These are phyloP conservation scores for Azorinus chamasolen DNA, from an alignment of 2,888 invertebrate species.

Conservation along the genomic window DNA sequence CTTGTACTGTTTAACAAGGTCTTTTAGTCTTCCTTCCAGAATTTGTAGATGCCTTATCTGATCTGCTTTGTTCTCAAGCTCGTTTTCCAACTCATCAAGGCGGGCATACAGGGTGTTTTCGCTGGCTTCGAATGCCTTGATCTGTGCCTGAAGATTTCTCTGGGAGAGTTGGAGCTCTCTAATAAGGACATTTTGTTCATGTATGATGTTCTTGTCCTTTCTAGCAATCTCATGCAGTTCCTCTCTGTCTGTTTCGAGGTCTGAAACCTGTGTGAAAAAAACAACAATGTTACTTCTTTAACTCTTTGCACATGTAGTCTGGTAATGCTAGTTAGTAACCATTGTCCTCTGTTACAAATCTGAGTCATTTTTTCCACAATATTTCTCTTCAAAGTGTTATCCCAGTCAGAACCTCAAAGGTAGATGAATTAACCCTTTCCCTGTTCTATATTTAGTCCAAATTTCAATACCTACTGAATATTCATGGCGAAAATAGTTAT, in stretches of 20 bases:
- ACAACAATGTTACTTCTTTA: too few relatives aligned
- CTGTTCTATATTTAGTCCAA: too few relatives aligned
- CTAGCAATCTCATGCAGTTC: constrained; percentile 83
- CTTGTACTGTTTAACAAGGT: constrained; percentile 77
- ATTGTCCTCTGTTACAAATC: too few relatives aligned
- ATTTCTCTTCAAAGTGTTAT: too few relatives aligned
- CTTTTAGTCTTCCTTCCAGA: constrained; percentile 75
- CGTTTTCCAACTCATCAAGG: constrained; percentile 76
- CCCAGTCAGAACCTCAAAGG: too few relatives aligned
- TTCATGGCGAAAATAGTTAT: too few relatives aligned
- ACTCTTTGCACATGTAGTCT: too few relatives aligned
- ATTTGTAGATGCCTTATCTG: constrained; percentile 76
- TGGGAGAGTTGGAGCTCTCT: constrained; percentile 80
- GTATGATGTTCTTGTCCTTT: constrained; percentile 82
- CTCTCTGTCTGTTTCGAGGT: constrained; percentile 82
- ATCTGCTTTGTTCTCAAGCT: constrained; percentile 73
- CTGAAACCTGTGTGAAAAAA: constrained; percentile 73
- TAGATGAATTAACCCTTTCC: too few relatives aligned
- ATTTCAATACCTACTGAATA: too few relatives aligned
- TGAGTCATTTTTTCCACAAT: too few relatives aligned
- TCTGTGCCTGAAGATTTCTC: constrained; percentile 79
- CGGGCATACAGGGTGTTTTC: constrained; percentile 75
- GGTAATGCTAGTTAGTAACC: too few relatives aligned
- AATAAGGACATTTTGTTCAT: constrained; percentile 82
- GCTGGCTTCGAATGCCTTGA: constrained; percentile 71